Base-by-base conservation (phyloP, 2,797 vertebrate genomes). In the Hemitrygon akajei region DNA sequence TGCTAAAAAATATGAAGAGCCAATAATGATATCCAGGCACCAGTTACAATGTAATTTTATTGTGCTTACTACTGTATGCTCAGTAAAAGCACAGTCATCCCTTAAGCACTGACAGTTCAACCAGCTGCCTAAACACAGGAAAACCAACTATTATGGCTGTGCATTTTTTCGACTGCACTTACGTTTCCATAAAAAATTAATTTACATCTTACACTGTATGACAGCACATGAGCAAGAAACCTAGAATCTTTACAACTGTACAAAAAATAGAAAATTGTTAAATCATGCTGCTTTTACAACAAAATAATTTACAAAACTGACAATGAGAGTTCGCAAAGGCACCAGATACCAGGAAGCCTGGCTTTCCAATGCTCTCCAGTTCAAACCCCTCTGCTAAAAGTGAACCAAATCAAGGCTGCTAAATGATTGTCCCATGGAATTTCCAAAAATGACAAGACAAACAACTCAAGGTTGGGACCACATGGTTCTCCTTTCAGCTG, bases 161-260 rank as follows among this genome's bases (percentile, higher is more conserved):
- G 91, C 71, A 93, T 56, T 58, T 40, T 76, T 76, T 93, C 27
- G 73, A 76, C 91, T 76, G 91, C 91, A 93, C 91, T 76, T 71
- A 82, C 47, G n/a, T 94, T 94, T 96, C 94, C 95, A 96, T 96
- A 96, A 94, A 97, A 97, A 97, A 97, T 95, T 97, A 97, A 96
- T 95, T 94, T 96, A 95, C 95, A 95, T 95, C 95, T 95, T 96
- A 96, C 96, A 96, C 94, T 95, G 66, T 93, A 93, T 14, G 91
- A 93, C 96, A 95, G 96, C 96, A 96, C 95, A 95, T 95, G 95
- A 96, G 95, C 95, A 94, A 95, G 94, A 94, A 95, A 96, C 94
- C 95, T 94, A 81, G 94, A 94, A 94, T 94, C 80, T 94, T 96
- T 96, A 96, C 95, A 96, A 94, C 94, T 95, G 94, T 96, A 97